Evolutionary conservation across 2,888 invertebrate genomes (phyloP), one percentile per base, ranked within the genome.

Genomic region (Himalopsyche tibetana): DNA sequence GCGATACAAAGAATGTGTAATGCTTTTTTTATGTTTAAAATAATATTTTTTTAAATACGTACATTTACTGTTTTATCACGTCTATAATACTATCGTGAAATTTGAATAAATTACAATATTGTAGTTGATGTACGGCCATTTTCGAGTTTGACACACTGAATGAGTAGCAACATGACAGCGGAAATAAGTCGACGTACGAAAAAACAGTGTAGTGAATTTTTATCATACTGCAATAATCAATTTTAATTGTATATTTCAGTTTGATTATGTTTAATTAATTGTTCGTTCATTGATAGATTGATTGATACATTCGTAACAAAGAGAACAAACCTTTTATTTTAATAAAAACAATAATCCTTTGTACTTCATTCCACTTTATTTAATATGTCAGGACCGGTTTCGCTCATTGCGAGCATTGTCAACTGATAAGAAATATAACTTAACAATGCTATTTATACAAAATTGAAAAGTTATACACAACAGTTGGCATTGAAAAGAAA

Each of bases 71-170:
- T 63, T 63, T 63, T n/a, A 63, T 63, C 63, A 63, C 63, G 63
- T 63, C 5, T 63, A 28, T 8, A 63, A 63, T 28, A 28, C 28
- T 9, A 63, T 63, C 4, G 28, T 11, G 63, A 19, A 63, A 4
- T 19, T 63, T 19, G 28, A 63, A 63, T 63, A 63, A 63, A 63
- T 63, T 63, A 63, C 6, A 19, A 63, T 63, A 11, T 19, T 63
- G 63, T 19, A 15, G 15, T 51, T 51, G 51, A 4, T 63, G 19
- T 9, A 11, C 63, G 28, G 63, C 28, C n/a, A 63, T 63, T 28
- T 63, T 63, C 63, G 9, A 63, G 63, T 63, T 56, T 63, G 63
- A 63, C 63, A 63, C 63, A 63, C 63, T 63, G 28, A 63, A 28
- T 63, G 63, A 63, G 63, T 63, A 63, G 19, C 9, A 63, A 28